Percentiles rank a stretch among this genome's conserved stretches.
Conservation (phyloP, 2,113 vertebrate genomes). For the Colinus virginianus region DNA sequence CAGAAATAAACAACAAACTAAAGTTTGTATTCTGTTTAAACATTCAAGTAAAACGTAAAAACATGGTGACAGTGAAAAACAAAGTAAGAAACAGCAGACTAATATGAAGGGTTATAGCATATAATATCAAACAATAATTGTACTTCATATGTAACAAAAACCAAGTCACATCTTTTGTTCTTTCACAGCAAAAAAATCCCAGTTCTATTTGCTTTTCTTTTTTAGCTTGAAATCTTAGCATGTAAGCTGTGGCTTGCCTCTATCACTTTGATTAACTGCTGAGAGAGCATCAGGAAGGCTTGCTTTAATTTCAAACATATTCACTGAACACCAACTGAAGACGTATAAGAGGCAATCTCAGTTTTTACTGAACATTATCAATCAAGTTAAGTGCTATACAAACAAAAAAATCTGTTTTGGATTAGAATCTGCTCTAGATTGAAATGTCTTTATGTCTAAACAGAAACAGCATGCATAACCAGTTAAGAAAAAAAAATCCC, state of each 20-base stretch:
- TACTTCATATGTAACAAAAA: not conserved
- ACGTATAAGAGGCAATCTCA: not conserved
- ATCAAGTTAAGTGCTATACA: not conserved
- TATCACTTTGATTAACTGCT: not conserved
- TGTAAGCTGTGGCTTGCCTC: not conserved
- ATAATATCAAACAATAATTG: not conserved
- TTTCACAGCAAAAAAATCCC: not conserved
- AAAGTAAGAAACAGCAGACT: not conserved
- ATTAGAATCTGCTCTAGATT: not conserved
- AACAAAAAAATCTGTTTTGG: not conserved
- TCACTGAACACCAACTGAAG: not conserved
- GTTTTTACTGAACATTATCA: not conserved
- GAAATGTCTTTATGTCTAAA: not conserved
- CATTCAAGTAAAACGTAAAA: not conserved
- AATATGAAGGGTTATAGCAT: not conserved
- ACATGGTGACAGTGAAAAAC: not conserved
- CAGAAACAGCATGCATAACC: not conserved
- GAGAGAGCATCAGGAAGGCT: not conserved
- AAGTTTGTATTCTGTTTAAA: not conserved
- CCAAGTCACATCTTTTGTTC: not conserved
- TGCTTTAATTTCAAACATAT: conserved; percentile 2
- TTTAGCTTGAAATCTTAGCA: not conserved
- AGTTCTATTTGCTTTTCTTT: not conserved
- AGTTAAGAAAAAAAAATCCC: not conserved
- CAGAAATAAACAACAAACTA: not conserved